Evolutionary conservation across 2,113 vertebrate genomes (phyloP).

Genomic region (Charadrius vociferus): DNA sequence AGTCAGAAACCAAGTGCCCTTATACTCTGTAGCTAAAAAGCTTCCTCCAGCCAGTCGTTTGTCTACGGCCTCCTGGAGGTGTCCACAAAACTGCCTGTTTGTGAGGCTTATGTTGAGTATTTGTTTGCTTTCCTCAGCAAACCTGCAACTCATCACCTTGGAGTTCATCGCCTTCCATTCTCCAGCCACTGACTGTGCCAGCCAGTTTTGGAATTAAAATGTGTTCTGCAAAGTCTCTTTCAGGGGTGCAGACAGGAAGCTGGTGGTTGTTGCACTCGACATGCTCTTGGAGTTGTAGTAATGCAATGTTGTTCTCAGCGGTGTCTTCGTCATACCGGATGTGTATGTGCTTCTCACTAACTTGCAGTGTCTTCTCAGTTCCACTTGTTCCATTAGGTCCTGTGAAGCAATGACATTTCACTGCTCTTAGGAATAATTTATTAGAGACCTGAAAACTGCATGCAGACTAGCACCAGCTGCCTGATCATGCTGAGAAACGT

Average conservation of each 20-base stretch:
- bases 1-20: slow-evolving; percentile 84
- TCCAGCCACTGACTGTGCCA: slow-evolving; percentile 65
- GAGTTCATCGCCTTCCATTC: neutral
- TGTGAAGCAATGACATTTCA: neutral
- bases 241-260: slow-evolving; percentile 83
- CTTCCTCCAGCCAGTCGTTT: slow-evolving; percentile 71
- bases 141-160: neutral
- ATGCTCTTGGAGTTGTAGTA: slow-evolving; percentile 75
- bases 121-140: slow-evolving; percentile 73
- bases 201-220: slow-evolving; percentile 77
- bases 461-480: neutral
- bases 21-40: slow-evolving; percentile 74
- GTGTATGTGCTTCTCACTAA: slow-evolving; percentile 71
- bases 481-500: accelerated
- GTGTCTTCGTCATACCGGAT: slow-evolving; percentile 50
- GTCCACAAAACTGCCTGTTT: slow-evolving; percentile 88
- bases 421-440: neutral
- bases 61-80: neutral
- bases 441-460: neutral
- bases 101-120: slow-evolving; percentile 77
- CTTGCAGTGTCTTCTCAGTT: neutral
- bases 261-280: slow-evolving; percentile 62
- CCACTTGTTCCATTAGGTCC: neutral
- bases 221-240: slow-evolving; percentile 86
- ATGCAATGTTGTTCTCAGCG: slow-evolving; percentile 78